Evolutionary conservation across 1,140 invertebrate species (phyloP), one percentile per base, ranked within the genome.

Genomic region (Drosophila sucinea): DNA sequence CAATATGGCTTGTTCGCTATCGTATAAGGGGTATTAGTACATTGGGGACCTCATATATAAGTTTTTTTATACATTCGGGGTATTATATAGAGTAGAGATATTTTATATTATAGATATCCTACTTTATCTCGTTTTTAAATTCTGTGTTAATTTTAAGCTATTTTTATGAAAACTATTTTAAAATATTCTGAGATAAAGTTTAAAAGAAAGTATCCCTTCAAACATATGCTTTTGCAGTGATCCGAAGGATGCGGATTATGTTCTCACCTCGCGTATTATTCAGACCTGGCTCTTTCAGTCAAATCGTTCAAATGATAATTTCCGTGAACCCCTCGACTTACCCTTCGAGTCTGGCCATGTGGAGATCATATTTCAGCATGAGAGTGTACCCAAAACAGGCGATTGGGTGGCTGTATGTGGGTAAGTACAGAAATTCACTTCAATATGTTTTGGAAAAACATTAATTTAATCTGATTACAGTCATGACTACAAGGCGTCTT

Each of bases 241-340:
- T 79, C 94, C 94, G 3, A 93, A 92, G 17, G 95, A 95, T 81
- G 90, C 95, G 51, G 94, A 95, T 81, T 95, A 95, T 89, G 94
- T 94, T 70, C 92, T 95, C 17, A 94, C 94, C 68, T 95, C 95
- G 1, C 93, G 94, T 67, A 91, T 95, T 10, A 92, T 95, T 25
- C 93, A 92, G 17, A 93, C 95, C 1, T 93, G 92, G 65, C 79
- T 94, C 0, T 92, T 92, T 63, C 90, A 92, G 54, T 91, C 90
- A 17, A 91, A 92, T 75, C 84, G 81, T 47, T 83, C 90, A 5
- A 89, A 92, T 67, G 86, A 91, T 65, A 83, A 92, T 61, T 77
- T 81, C 61, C 78, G 87, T 1, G 81, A 91, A 33, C 89, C 91
- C 2, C 77, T 92, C 40, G 81, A 92, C 40, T 57, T 92, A 58